These are phyloP conservation scores for Drosophila infuscata DNA, from an alignment of 2,888 invertebrate genomes.

Conservation along the genomic window DNA sequence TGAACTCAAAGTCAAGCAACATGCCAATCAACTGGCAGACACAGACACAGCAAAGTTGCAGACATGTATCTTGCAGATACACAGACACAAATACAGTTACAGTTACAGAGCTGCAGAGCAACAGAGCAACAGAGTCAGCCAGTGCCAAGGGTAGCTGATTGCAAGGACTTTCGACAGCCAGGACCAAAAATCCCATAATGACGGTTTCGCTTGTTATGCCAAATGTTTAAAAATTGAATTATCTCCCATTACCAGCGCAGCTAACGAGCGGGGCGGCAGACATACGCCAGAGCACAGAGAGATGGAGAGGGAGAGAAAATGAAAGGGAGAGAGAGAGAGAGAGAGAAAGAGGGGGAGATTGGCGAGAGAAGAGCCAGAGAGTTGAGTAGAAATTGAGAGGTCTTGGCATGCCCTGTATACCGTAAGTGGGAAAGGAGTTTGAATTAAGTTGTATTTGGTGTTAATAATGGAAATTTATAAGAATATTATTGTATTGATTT, in stretches of 20 bases:
- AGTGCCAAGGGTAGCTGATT: conserved; percentile 53
- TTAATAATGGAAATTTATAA: not conserved
- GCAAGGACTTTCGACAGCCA: conserved; percentile 51
- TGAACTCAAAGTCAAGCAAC: conserved; percentile 46
- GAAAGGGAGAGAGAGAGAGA: conserved; percentile 5
- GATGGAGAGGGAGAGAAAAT: too few relatives aligned
- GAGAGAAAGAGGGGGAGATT: not conserved
- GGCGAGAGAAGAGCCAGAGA: not conserved
- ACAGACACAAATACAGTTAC: conserved; percentile 23
- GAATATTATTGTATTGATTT: not conserved
- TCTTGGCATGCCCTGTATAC: conserved; percentile 37
- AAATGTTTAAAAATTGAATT: conserved; percentile 85
- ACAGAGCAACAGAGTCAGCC: conserved; percentile 9
- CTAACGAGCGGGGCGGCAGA: conserved; percentile 76
- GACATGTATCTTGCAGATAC: conserved; percentile 62
- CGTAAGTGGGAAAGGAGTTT: not conserved
- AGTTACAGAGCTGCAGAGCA: conserved; percentile 8
- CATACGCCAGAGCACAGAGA: not conserved
- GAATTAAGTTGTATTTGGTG: not conserved
- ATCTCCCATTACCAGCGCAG: conserved; percentile 84
- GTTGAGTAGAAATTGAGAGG: conserved; percentile 23
- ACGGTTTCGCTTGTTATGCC: conserved; percentile 85
- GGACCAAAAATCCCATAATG: conserved; percentile 84
- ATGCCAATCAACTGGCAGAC: conserved; percentile 60
- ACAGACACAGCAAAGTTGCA: conserved; percentile 59